phyloP scores from a whole-genome alignment of 2,888 invertebrate species.

The Drosophila neotestacea region DNA sequence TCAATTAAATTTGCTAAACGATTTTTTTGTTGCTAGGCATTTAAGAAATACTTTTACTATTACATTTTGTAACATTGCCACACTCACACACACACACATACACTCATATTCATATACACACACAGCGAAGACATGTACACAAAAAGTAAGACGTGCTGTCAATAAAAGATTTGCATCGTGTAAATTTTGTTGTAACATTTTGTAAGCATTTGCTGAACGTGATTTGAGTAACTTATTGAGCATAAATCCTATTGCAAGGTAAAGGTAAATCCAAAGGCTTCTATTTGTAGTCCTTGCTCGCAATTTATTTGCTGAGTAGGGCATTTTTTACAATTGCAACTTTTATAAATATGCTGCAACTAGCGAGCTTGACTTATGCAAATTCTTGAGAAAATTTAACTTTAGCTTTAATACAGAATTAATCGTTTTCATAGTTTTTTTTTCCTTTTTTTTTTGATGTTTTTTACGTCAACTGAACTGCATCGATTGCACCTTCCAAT shows the following conservation, averaged over 20 bases:
- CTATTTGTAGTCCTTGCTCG: conserved; percentile 23
- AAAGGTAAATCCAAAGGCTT: conserved; percentile 16
- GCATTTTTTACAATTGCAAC: conserved; percentile 27
- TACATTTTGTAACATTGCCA: conserved; percentile 13
- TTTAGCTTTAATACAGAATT: background rate
- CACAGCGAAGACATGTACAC: conserved; percentile 48
- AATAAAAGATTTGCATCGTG: conserved; percentile 78
- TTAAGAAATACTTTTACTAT: conserved; percentile 19
- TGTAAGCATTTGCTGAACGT: conserved; percentile 79
- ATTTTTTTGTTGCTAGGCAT: conserved; percentile 27
- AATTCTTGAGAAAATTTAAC: background rate
- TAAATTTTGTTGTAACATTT: conserved; percentile 69
- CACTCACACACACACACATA: background rate
- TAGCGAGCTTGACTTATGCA: conserved; percentile 1
- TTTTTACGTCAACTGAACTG: background rate
- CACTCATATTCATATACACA: conserved; percentile 1
- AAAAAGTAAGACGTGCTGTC: conserved; percentile 72
- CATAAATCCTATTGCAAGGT: conserved; percentile 53
- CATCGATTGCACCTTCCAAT: conserved; percentile 27
- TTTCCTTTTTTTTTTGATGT: background rate
- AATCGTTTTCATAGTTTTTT: background rate
- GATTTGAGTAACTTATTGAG: conserved; percentile 75
- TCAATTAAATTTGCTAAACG: conserved; percentile 51
- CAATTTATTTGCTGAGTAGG: conserved; percentile 40
- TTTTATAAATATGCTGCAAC: background rate